Percentiles rank a stretch among this genome's conserved stretches.
Conservation (phyloP, 2,113 vertebrate species). For the Anhinga rufa region DNA sequence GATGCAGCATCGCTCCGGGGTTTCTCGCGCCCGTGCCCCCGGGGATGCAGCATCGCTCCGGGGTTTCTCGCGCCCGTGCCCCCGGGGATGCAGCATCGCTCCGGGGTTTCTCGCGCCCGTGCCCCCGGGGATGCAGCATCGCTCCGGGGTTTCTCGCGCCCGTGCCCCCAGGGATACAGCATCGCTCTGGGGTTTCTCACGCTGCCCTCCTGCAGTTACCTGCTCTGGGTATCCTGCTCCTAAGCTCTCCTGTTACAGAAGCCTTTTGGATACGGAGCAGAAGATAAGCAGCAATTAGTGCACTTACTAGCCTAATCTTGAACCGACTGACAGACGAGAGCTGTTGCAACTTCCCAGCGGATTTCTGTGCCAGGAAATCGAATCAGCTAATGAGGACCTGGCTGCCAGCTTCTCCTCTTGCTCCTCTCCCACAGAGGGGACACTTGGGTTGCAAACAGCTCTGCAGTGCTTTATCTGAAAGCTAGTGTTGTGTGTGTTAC, state of each 20-base stretch:
- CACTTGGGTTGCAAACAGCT: background rate
- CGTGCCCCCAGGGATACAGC: rapidly evolving
- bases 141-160: too few species aligned
- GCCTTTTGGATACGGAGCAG: background rate
- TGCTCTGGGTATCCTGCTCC: background rate
- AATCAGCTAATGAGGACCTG: background rate
- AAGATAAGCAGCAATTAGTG: background rate
- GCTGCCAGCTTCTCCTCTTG: background rate
- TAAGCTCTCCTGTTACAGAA: rapidly evolving
- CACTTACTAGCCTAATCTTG: background rate
- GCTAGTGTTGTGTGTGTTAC: background rate
- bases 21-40: rapidly evolving
- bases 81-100: rapidly evolving
- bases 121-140: too few species aligned
- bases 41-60: rapidly evolving
- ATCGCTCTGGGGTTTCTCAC: too few species aligned
- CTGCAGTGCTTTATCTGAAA: background rate
- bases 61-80: rapidly evolving
- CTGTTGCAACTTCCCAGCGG: background rate
- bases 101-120: too few species aligned
- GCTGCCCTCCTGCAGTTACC: background rate
- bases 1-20: rapidly evolving
- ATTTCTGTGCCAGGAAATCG: background rate
- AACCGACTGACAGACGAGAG: background rate
- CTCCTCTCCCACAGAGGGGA: background rate